phyloP scores from a whole-genome alignment of 2,113 vertebrate species.

The Steatornis caripensis region DNA sequence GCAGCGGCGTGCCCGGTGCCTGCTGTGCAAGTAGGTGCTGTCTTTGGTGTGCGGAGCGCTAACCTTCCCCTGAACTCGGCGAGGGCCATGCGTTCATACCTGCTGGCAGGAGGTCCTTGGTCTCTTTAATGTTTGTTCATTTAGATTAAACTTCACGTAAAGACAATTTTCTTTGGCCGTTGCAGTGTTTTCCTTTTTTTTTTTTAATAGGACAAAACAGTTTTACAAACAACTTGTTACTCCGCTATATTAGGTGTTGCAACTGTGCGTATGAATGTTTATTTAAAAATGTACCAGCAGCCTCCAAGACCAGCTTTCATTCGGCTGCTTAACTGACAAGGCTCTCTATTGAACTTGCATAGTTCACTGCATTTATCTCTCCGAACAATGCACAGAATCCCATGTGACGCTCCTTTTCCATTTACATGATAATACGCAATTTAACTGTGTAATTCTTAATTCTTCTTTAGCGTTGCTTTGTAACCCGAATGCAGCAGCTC shows the following conservation, averaged over 20 bases:
- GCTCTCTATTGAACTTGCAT: slow-evolving; percentile 60
- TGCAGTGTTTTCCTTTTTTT: neutral
- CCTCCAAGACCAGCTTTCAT: slow-evolving; percentile 33
- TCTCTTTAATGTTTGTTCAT: neutral
- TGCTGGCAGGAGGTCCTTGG: neutral
- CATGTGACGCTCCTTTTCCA: slow-evolving; percentile 31
- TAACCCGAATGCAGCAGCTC: neutral
- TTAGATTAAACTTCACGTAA: neutral
- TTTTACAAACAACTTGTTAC: neutral
- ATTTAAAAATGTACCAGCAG: neutral
- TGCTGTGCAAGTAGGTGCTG: neutral
- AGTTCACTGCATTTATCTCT: slow-evolving; percentile 63
- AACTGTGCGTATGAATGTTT: neutral
- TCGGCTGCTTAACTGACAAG: slow-evolving; percentile 50
- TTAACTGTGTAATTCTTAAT: slow-evolving; percentile 48
- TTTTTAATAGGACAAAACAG: neutral
- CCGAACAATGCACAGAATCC: slow-evolving; percentile 51
- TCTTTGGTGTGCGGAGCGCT: fast-evolving
- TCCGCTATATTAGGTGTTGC: neutral
- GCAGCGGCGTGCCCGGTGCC: neutral
- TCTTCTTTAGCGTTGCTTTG: neutral
- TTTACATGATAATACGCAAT: slow-evolving; percentile 56
- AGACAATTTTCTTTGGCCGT: neutral
- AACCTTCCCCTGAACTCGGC: neutral
- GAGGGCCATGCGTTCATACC: neutral